Evolutionary conservation across 2,888 invertebrate species (phyloP), one percentile per base, ranked within the genome.

Genomic region (Melinaea marsaeus): DNA sequence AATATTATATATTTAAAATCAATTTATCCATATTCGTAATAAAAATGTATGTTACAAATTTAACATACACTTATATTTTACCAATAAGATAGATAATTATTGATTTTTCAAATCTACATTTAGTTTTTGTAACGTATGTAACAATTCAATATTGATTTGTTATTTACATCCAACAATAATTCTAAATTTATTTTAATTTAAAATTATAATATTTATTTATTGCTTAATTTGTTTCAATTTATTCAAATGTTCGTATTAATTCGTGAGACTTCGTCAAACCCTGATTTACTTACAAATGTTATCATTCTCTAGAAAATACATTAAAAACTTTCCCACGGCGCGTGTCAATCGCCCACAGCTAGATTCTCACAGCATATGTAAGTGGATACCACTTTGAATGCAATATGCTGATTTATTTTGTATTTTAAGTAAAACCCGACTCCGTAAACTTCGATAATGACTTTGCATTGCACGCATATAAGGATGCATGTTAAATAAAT

Each of bases 331-430:
- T 33, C 61, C 35, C 55, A 48, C 61, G 33, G 57, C 42, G 57
- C 64, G 61, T 58, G 64, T 61, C 65, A 63, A 61, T 61, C 61
- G 63, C 48, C 59, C 56, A 47, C 22, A 47, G 65, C 61, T 67
- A 57, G 61, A 61, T 67, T 67, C 67, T 55, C 67, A 65, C 60
- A 34, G 35, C 56, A 51, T 61, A 37, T 47, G 51, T 57, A 48
- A 57, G 61, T 61, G 42, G 54, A 58, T 45, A 55, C 61, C 57
- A 57, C 42, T 54, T 51, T 45, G 60, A 61, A 61, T 61, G 47
- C 58, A 51, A 13, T 61, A 64, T 64, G 64, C 37, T 64, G 58
- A 61, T 64, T 22, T 55, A 22, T 55, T 37, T 45, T 45, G 34
- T 60, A 55, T 51, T 51, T 51, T 32, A 51, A 51, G 22, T 51